Percentiles rank a stretch among this genome's conserved stretches.
phyloP scores from a whole-genome alignment of 2,888 invertebrate genomes.

The Microctonus hyperodae region DNA sequence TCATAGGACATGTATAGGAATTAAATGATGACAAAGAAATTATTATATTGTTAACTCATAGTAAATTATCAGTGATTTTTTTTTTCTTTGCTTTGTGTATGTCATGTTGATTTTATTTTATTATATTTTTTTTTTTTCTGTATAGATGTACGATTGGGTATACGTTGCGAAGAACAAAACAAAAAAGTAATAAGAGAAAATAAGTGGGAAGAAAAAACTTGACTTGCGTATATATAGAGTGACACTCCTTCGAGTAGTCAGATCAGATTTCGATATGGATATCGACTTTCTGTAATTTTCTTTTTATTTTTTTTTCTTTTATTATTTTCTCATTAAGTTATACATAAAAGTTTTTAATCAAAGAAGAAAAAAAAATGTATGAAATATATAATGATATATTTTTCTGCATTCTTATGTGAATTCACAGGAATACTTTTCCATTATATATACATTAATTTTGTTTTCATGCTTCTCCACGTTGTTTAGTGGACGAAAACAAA shows the following conservation, averaged over 20 bases:
- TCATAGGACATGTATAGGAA: no score
- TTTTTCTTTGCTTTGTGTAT: no score
- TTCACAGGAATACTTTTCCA: not conserved
- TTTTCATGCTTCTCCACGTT: not conserved
- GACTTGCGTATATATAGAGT: slow-evolving; percentile 3
- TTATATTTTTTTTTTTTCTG: not conserved
- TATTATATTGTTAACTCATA: no score
- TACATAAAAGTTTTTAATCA: not conserved
- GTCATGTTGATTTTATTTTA: not conserved
- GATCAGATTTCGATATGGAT: slow-evolving; percentile 32
- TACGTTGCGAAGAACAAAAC: not conserved
- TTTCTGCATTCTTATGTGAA: not conserved
- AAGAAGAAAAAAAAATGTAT: not conserved
- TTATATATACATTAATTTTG: not conserved
- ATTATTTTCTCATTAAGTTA: not conserved
- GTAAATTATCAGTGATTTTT: no score
- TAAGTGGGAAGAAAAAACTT: slow-evolving; percentile 5
- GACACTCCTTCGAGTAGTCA: slow-evolving; percentile 27
- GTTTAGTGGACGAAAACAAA: not conserved
- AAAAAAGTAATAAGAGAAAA: not conserved
- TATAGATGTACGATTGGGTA: not conserved
- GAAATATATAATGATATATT: not conserved
- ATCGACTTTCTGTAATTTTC: slow-evolving; percentile 17
- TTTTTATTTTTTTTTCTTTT: slow-evolving; percentile 17
- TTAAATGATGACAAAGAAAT: not conserved